These are phyloP conservation scores for Gymnodraco acuticeps DNA, from an alignment of 2,797 vertebrate species.

Conservation along the genomic window DNA sequence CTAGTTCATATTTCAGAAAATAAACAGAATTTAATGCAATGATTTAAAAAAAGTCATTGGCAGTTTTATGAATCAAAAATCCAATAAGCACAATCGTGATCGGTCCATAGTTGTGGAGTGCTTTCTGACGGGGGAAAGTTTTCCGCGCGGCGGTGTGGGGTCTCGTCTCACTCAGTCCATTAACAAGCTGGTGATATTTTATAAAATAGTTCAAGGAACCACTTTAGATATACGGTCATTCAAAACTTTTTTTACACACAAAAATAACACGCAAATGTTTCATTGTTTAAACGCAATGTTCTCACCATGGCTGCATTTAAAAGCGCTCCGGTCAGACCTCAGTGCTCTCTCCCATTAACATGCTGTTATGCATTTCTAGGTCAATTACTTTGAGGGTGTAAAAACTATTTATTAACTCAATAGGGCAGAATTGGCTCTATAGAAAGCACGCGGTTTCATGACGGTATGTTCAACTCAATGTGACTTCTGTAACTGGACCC, in stretches of 20 bases:
- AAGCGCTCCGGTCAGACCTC: neutral
- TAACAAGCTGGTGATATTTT: neutral
- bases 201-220: neutral
- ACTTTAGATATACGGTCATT: neutral
- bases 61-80: neutral
- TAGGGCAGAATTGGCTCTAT: neutral
- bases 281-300: constrained; percentile 51
- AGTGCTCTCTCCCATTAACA: neutral
- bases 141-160: too few species aligned
- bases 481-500: constrained; percentile 61
- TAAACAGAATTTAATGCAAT: too few species aligned
- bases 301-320: neutral
- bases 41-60: neutral
- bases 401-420: constrained; percentile 20
- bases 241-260: constrained; percentile 8
- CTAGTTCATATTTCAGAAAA: too few species aligned
- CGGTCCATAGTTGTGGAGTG: neutral
- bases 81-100: neutral
- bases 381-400: constrained; percentile 19
- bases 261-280: neutral
- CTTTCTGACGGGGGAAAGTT: constrained; percentile 23
- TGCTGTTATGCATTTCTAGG: neutral
- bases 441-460: constrained; percentile 23
- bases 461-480: constrained; percentile 37
- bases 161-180: neutral